Percentiles rank a stretch among this genome's conserved stretches.
These are phyloP conservation scores for Brachirus orientalis DNA, from an alignment of 2,113 vertebrate genomes.

Conservation along the genomic window DNA sequence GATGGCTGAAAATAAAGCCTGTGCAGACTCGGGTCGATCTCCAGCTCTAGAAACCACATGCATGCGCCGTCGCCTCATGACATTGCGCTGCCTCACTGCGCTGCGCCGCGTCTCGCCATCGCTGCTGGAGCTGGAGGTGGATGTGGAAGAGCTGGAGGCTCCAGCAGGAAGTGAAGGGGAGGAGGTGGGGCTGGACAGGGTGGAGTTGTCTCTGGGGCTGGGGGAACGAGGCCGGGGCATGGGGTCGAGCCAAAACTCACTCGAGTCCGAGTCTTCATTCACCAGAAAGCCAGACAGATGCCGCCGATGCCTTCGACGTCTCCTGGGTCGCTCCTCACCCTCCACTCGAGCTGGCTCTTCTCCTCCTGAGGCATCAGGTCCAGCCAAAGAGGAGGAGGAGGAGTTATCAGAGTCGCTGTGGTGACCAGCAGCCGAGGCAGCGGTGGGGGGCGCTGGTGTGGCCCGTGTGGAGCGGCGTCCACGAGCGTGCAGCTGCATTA, in stretches of 20 bases:
- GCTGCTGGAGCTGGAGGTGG: slow-evolving; percentile 89
- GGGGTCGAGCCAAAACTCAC: slow-evolving; percentile 87
- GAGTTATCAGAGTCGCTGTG: slow-evolving; percentile 90
- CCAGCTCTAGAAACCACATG: slow-evolving; percentile 77
- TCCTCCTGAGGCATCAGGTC: slow-evolving; percentile 60
- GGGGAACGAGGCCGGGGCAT: slow-evolving; percentile 93
- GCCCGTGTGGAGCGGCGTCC: slow-evolving; percentile 81
- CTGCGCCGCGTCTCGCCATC: slow-evolving; percentile 84
- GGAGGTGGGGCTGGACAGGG: slow-evolving; percentile 78
- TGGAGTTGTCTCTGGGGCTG: slow-evolving; percentile 89
- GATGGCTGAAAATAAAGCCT: slow-evolving; percentile 84
- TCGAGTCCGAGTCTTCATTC: slow-evolving; percentile 89
- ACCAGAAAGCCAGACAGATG: slow-evolving; percentile 90
- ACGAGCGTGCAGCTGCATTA: slow-evolving; percentile 93
- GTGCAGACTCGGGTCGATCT: slow-evolving; percentile 81
- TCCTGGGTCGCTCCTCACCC: slow-evolving; percentile 47
- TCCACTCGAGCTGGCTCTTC: slow-evolving; percentile 48
- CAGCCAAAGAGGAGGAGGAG: slow-evolving; percentile 85
- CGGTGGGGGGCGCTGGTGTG: neutral
- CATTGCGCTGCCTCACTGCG: slow-evolving; percentile 86
- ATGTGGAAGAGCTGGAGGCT: slow-evolving; percentile 86
- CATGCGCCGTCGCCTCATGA: slow-evolving; percentile 86
- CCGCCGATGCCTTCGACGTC: slow-evolving; percentile 44
- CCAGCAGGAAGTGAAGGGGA: slow-evolving; percentile 90
- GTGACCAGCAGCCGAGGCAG: neutral